Evolutionary conservation across 2,113 vertebrate species (phyloP).

Genomic region (Machaerirhynchus nigripectus): DNA sequence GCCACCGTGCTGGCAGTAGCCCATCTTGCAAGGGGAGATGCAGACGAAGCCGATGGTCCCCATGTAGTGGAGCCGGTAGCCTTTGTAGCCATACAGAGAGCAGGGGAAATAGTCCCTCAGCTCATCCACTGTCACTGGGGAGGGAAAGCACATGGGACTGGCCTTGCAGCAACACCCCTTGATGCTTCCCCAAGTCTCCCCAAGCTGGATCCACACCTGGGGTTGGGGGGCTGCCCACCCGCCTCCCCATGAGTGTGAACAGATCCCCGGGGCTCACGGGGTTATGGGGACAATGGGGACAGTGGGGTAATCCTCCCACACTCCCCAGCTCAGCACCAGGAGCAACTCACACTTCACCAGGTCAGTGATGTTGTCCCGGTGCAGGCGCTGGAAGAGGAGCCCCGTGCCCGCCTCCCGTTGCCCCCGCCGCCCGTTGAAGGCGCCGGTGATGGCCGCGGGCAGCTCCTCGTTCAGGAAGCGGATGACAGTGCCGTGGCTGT

Average conservation of each 20-base stretch:
- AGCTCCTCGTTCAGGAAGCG: neutral
- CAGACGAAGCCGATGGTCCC: neutral
- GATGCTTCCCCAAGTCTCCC: neutral
- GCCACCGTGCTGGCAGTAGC: neutral
- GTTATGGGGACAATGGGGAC: neutral
- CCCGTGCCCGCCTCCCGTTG: rapidly evolving
- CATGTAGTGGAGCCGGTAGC: neutral
- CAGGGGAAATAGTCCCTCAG: conserved; percentile 34
- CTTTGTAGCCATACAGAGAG: neutral
- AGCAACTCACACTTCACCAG: conserved; percentile 47
- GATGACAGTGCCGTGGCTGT: neutral
- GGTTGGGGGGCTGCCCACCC: neutral
- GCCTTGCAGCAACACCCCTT: neutral
- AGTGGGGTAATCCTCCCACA: neutral
- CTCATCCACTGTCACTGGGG: conserved; percentile 27
- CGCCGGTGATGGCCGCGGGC: neutral
- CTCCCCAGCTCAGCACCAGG: rapidly evolving
- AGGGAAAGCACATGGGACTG: rapidly evolving
- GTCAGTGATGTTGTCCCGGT: conserved; percentile 1
- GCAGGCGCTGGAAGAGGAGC: neutral
- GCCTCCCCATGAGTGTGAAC: rapidly evolving
- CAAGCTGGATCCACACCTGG: neutral
- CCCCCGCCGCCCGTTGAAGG: neutral
- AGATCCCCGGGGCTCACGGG: rapidly evolving
- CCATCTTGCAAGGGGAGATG: conserved; percentile 48